Base-by-base conservation (phyloP, 2,113 vertebrate genomes). In the Todiramphus chloris region DNA sequence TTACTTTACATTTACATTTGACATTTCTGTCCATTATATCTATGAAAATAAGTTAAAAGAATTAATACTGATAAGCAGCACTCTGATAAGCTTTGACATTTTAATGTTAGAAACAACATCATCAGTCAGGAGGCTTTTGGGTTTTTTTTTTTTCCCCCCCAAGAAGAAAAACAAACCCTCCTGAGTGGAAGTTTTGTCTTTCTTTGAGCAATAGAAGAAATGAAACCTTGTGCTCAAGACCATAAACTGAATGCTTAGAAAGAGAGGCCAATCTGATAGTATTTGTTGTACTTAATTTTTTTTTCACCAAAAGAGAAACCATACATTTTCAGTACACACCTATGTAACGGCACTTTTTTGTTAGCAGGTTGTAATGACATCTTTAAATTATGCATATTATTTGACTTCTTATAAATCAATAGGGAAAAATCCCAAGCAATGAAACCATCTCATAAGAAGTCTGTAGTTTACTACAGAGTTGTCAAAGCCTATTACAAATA, bases 171-270 rank as follows among this genome's bases (percentile, higher is more conserved):
- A 68, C 83, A 13, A 16, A 20, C 46, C 23, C 10, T 51, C 35
- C 14, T 30, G 24, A 44, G 5, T 41, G 23, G 14, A 10, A 67
- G 16, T 25, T 66, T 33, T 63, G 5, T 46, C 48, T 73, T 37
- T 39, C n/a, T 68, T 76, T 33, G 50, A 70, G 46, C 37, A 81
- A 66, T 2, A 72, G 31, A 83, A 48, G 31, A 66, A 83, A 44
- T 14, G 6, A 16, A 50, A n/a, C 5, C 9, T 86, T 5, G 15
- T 0, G 0, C 53, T 80, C 17, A 43, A 80, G 24, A n/a, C 4
- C 2, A 2, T 74, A 62, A 66, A 14, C 28, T n/a, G 30, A 35
- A 46, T 87, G 17, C 10, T 53, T 73, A 63, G 75, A 92, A 67
- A 59, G 8, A 51, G 7, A 80, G 8, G 10, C 15, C 53, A 70